Percentiles rank a stretch among this genome's conserved stretches.
These are phyloP conservation scores for Coreius guichenoti DNA, from an alignment of 2,797 vertebrate genomes.

Conservation along the genomic window DNA sequence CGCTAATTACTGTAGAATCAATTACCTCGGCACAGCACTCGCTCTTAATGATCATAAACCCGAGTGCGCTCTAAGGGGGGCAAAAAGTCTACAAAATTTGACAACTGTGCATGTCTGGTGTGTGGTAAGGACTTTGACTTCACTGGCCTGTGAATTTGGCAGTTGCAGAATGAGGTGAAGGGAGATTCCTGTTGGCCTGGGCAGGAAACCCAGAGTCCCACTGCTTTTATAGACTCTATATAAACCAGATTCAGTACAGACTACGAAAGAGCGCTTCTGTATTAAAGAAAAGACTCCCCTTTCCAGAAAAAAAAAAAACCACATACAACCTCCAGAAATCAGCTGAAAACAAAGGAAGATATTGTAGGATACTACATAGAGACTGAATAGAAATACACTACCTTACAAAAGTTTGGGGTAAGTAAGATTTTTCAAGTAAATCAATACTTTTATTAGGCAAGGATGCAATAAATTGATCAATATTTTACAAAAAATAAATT, in stretches of 20 bases:
- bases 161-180: not conserved
- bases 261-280: slow-evolving; percentile 38
- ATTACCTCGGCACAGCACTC: slow-evolving; percentile 46
- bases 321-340: slow-evolving; percentile 53
- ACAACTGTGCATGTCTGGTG: slow-evolving; percentile 21
- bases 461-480: not conserved
- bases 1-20: slow-evolving; percentile 55
- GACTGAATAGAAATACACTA: slow-evolving; percentile 46
- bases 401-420: not conserved
- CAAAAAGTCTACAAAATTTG: slow-evolving; percentile 23
- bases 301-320: slow-evolving; percentile 8
- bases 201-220: slow-evolving; percentile 30
- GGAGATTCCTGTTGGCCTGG: slow-evolving; percentile 26
- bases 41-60: slow-evolving; percentile 45
- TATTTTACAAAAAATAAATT: not conserved
- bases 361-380: not conserved
- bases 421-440: not conserved
- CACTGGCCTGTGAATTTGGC: slow-evolving; percentile 31
- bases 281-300: slow-evolving; percentile 37
- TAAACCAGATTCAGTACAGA: slow-evolving; percentile 54
- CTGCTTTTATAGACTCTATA: slow-evolving; percentile 50
- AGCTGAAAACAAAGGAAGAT: not conserved
- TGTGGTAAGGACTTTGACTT: slow-evolving; percentile 18
- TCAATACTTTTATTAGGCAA: not conserved
- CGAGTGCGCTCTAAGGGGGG: not conserved